Evolutionary conservation across 2,113 vertebrate species (phyloP).

Genomic region (Nannospalax galili): DNA sequence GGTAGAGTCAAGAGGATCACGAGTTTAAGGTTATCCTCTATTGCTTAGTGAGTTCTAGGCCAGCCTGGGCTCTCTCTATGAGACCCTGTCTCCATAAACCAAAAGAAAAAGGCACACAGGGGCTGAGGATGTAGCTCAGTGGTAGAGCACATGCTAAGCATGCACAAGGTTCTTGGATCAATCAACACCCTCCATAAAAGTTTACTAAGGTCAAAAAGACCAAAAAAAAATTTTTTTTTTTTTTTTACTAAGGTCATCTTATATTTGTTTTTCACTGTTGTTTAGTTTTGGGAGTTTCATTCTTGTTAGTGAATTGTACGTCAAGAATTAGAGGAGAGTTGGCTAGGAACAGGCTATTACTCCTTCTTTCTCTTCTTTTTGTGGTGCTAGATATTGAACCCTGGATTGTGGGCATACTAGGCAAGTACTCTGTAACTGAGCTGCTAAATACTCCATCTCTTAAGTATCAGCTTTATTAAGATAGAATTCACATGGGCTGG

Average conservation of each 20-base stretch:
- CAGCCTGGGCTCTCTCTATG: too few relatives aligned
- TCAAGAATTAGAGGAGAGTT: constrained; percentile 10
- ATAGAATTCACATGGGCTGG: background rate
- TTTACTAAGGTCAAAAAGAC: background rate
- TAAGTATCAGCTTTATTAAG: background rate
- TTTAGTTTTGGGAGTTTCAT: background rate
- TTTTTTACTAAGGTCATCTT: background rate
- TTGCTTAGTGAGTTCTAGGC: too few relatives aligned
- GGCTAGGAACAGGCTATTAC: background rate
- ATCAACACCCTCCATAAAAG: background rate
- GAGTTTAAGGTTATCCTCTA: too few relatives aligned
- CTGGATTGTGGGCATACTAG: background rate
- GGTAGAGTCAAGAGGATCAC: too few relatives aligned
- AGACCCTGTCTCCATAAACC: too few relatives aligned
- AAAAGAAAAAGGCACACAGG: background rate
- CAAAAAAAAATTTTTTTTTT: too few relatives aligned
- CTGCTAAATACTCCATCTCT: background rate
- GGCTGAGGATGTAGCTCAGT: background rate
- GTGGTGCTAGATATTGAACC: background rate
- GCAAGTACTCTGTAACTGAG: background rate
- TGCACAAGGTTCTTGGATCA: background rate
- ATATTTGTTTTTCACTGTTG: background rate
- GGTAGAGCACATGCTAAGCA: background rate
- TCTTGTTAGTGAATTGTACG: background rate
- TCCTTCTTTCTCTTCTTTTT: background rate